Evolutionary conservation across 35 echinoderm and acorn worm genomes (phyloP), one percentile per base, ranked within the genome.

Genomic region (Chiridota heheva): DNA sequence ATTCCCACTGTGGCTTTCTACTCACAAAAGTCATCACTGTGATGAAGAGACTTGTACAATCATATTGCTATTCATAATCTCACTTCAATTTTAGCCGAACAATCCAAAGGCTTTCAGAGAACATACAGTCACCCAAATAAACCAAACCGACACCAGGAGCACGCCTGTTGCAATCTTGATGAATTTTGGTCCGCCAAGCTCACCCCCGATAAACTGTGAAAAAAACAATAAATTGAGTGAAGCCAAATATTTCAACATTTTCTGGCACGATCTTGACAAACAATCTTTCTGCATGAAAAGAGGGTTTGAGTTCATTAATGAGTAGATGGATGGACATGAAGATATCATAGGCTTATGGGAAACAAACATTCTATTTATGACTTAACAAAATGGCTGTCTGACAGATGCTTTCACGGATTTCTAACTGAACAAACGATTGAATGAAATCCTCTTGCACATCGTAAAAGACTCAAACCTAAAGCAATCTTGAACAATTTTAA

Each of bases 141-240:
- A 25, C 91, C 91, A 95, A 1, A 95, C 44, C 0, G 89, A 39
- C 17, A 49, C 46, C 29, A 95, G 58, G 53, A 95, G 85, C 0
- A 70, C 8, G 34, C 67, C 78, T 1, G 81, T 73, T 12, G 74
- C 7, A 41, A 51, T 72, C 75, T 96, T 96, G 13, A 70, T 47
- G 20, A 84, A 7, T 48, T 73, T 81, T 15, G 68, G 56, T 4
- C 92, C 92, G 40, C 92, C 92, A 60, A 96, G 77, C 20, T 96
- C 92, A 32, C 92, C 92, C 18, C 92, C 92, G 64, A 90, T 6
- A 26, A 87, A 32, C 92, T 96, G 60, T 6, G 39, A 33, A 42
- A 13, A 67, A 17, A 36, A 27, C 79, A 65, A 43, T 77, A 80
- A 59, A 62, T n/a, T 39, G 24, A 66, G 33, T n/a, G n/a, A n/a